Evolutionary conservation across 1,140 invertebrate genomes (phyloP).

Genomic region (Drosophila lacteicornis): DNA sequence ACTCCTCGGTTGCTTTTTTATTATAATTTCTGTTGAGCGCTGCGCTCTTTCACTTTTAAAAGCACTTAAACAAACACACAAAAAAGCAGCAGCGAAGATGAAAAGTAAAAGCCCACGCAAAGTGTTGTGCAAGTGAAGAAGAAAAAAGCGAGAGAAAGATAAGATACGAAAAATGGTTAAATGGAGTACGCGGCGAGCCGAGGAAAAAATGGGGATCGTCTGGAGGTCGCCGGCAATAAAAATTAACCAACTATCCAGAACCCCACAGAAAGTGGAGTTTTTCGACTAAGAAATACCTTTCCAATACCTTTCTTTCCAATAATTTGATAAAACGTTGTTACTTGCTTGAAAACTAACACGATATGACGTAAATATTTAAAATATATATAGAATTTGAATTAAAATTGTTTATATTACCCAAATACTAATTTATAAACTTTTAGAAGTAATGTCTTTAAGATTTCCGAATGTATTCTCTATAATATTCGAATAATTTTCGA

Average conservation of each 20-base stretch:
- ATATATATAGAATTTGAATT: too few relatives aligned
- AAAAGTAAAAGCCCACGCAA: conserved; percentile 61
- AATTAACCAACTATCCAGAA: conserved; percentile 20
- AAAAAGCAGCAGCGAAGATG: conserved; percentile 45
- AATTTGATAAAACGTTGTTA: too few relatives aligned
- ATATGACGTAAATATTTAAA: too few relatives aligned
- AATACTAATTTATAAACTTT: too few relatives aligned
- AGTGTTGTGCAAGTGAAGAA: conserved; percentile 49
- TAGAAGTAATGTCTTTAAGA: too few relatives aligned
- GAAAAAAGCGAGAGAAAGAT: conserved; percentile 46
- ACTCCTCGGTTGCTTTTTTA: conserved; percentile 14
- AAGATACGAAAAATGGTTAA: conserved; percentile 53
- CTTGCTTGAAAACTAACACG: background rate
- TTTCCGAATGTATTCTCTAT: too few relatives aligned
- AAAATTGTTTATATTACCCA: too few relatives aligned
- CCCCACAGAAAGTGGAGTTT: conserved; percentile 1
- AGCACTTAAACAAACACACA: conserved; percentile 54
- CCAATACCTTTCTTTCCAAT: too few relatives aligned
- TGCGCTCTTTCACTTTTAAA: conserved; percentile 61
- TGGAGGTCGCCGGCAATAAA: conserved; percentile 43
- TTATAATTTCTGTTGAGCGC: conserved; percentile 18
- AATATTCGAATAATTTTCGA: too few relatives aligned
- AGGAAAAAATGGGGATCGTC: conserved; percentile 4
- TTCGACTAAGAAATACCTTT: background rate
- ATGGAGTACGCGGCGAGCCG: conserved; percentile 3